A percentile compares a stretch with the other conserved stretches of the same genome.
These are phyloP conservation scores for Apus apus DNA, from an alignment of 2,113 vertebrate species.

Conservation along the genomic window DNA sequence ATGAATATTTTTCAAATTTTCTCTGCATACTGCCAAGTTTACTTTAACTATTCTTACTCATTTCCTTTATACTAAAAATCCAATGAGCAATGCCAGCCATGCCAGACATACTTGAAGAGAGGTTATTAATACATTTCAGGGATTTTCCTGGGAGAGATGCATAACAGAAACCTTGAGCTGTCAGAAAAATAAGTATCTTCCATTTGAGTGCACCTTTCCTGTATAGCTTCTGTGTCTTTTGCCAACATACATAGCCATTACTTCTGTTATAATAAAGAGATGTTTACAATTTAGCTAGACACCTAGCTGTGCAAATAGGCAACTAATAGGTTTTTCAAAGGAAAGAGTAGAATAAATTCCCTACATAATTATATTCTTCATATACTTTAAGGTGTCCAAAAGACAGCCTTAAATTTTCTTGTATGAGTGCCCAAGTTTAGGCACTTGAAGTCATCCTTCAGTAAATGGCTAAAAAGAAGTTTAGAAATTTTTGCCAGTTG, in stretches of 20 bases:
- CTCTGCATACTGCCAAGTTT: not conserved
- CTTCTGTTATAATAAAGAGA: not conserved
- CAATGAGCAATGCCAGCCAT: not conserved
- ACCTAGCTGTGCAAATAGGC: not conserved
- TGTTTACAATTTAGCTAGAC: not conserved
- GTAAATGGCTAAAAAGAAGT: not conserved
- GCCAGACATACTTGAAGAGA: not conserved
- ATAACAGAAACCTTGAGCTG: not conserved
- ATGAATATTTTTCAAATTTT: not conserved
- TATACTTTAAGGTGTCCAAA: not conserved
- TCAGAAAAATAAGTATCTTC: not conserved
- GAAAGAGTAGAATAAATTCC: not conserved
- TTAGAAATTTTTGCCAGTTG: not conserved
- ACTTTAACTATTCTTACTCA: not conserved
- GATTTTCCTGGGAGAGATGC: not conserved
- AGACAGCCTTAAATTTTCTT: not conserved
- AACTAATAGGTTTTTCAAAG: not conserved
- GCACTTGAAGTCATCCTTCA: not conserved
- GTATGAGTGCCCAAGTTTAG: not conserved
- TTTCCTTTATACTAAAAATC: not conserved
- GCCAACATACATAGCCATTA: not conserved
- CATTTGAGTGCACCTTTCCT: not conserved
- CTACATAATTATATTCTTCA: not conserved
- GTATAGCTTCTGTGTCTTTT: not conserved
- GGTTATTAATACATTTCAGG: constrained; percentile 11